A percentile compares a stretch with the other conserved stretches of the same genome.
These are phyloP conservation scores for Okamejei kenojei DNA, from an alignment of 2,797 vertebrate species.

Conservation along the genomic window DNA sequence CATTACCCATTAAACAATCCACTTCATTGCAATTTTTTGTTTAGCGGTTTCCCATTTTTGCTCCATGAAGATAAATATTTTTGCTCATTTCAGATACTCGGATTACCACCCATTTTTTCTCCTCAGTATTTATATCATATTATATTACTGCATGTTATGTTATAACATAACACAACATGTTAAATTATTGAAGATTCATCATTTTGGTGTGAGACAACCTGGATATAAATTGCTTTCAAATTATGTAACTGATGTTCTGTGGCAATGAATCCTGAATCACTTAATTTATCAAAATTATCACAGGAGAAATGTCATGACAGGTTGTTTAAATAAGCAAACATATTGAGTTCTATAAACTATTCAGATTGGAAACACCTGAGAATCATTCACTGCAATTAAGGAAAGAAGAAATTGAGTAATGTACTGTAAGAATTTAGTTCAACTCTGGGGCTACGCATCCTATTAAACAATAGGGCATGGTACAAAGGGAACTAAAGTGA, in stretches of 20 bases:
- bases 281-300: constrained; percentile 19
- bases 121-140: neutral
- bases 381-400: constrained; percentile 27
- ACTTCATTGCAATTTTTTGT: neutral
- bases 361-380: constrained; percentile 11
- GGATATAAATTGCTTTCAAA: neutral
- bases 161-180: neutral
- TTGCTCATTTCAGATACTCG: neutral
- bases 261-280: neutral
- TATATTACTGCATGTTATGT: neutral
- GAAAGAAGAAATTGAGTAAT: neutral
- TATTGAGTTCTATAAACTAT: neutral
- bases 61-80: neutral
- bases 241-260: neutral
- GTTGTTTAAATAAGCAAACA: constrained; percentile 24
- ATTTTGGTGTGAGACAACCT: neutral
- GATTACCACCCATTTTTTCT: neutral
- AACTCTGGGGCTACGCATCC: neutral
- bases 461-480: neutral
- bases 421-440: neutral
- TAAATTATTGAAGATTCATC: neutral
- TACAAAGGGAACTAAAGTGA: neutral
- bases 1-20: no score
- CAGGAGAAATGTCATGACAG: constrained; percentile 13
- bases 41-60: neutral